A percentile compares a stretch with the other conserved stretches of the same genome.
Evolutionary conservation across 1,140 invertebrate species (phyloP).

Genomic region (Solenopsis fugax): DNA sequence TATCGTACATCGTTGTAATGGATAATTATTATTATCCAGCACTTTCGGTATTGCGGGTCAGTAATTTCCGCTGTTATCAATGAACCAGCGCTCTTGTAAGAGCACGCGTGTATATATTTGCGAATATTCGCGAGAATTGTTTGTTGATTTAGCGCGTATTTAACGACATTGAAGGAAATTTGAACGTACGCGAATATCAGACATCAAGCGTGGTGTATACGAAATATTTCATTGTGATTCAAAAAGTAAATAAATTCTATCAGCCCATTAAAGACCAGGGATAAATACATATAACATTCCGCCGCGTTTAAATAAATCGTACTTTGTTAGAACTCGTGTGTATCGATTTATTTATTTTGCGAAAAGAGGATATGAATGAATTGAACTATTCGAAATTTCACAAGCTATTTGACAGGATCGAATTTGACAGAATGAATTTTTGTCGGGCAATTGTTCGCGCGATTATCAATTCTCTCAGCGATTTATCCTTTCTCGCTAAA

Average conservation of each 20-base stretch:
- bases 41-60: slow-evolving; percentile 16
- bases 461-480: background rate
- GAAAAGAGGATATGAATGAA: background rate
- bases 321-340: background rate
- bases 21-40: background rate
- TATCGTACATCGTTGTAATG: background rate
- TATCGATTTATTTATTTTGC: background rate
- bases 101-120: background rate
- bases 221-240: slow-evolving; percentile 26
- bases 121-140: background rate
- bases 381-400: background rate
- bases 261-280: background rate
- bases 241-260: slow-evolving; percentile 15
- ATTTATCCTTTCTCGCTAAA: background rate
- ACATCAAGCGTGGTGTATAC: background rate
- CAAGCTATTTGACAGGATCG: slow-evolving; percentile 3
- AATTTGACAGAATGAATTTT: slow-evolving; percentile 5
- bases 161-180: slow-evolving; percentile 25
- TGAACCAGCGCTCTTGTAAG: background rate
- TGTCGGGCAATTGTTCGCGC: background rate
- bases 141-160: slow-evolving; percentile 11
- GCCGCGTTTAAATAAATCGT: background rate
- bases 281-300: background rate
- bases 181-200: background rate
- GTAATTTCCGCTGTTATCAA: slow-evolving; percentile 19